phyloP scores from a whole-genome alignment of 2,113 vertebrate species.

The Collichthys lucidus region DNA sequence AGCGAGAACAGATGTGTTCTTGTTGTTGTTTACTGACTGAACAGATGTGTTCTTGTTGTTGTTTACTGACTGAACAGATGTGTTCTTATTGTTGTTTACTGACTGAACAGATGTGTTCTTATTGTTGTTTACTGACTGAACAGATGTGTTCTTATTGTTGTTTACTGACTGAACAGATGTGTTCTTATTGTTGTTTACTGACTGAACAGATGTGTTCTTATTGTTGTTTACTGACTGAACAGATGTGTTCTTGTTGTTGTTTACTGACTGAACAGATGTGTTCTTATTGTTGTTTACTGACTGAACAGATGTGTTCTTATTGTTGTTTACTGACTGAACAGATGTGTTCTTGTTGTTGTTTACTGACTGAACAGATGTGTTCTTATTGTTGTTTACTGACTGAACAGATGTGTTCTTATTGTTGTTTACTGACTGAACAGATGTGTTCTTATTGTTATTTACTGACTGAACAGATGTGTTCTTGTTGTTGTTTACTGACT shows the following conservation, averaged over 20 bases:
- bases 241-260: too few relatives aligned
- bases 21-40: slow-evolving; percentile 73
- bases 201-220: slow-evolving; percentile 22
- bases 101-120: slow-evolving; percentile 91
- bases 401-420: slow-evolving; percentile 22
- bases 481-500: slow-evolving; percentile 53
- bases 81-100: slow-evolving; percentile 14
- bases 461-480: slow-evolving; percentile 19
- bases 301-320: too few relatives aligned
- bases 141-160: slow-evolving; percentile 19
- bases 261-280: slow-evolving; percentile 20
- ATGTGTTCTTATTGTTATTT: too few relatives aligned
- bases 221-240: slow-evolving; percentile 78
- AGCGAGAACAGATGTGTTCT: slow-evolving; percentile 50
- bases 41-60: slow-evolving; percentile 82
- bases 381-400: too few relatives aligned
- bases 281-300: background rate
- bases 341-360: slow-evolving; percentile 19
- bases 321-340: too few relatives aligned
- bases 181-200: too few relatives aligned
- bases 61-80: background rate
- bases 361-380: slow-evolving; percentile 87
- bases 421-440: slow-evolving; percentile 83
- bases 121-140: too few relatives aligned
- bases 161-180: slow-evolving; percentile 86